Evolutionary conservation across 2,113 vertebrate genomes (phyloP).

Genomic region (Hipposideros armiger): DNA sequence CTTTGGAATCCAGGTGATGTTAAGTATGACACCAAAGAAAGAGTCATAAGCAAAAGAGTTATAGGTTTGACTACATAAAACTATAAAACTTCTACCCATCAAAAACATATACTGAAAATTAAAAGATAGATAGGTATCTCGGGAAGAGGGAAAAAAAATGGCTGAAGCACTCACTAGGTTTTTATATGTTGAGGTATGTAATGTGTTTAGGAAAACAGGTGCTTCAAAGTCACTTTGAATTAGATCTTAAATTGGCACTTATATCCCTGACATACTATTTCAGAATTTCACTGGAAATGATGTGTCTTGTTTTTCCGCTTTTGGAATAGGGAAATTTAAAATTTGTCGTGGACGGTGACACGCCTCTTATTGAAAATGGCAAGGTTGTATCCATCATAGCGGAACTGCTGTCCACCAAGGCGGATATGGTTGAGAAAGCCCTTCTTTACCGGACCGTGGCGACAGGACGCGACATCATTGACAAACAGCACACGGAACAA

Average conservation of each 20-base stretch:
- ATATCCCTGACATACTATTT: background rate
- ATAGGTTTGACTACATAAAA: constrained; percentile 7
- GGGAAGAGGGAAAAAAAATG: background rate
- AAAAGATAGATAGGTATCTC: background rate
- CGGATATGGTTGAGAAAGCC: constrained; percentile 95
- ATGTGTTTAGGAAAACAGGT: background rate
- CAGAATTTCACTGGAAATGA: background rate
- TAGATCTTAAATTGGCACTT: background rate
- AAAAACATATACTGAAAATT: background rate
- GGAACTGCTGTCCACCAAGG: constrained; percentile 93
- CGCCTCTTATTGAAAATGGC: constrained; percentile 92
- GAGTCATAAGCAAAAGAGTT: background rate
- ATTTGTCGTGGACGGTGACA: constrained; percentile 94
- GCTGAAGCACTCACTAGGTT: accelerated
- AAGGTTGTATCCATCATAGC: constrained; percentile 92
- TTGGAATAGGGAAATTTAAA: constrained; percentile 94
- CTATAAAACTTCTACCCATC: background rate
- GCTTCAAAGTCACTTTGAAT: background rate
- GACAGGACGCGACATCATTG: constrained; percentile 96
- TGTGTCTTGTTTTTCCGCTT: background rate
- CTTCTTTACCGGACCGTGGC: constrained; percentile 96
- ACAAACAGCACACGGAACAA: constrained; percentile 96
- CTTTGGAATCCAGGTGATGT: background rate
- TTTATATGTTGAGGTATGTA: background rate
- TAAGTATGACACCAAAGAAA: constrained; percentile 21